Conservation (phyloP, 2,888 invertebrate species). For the Cepaea hortensis region DNA sequence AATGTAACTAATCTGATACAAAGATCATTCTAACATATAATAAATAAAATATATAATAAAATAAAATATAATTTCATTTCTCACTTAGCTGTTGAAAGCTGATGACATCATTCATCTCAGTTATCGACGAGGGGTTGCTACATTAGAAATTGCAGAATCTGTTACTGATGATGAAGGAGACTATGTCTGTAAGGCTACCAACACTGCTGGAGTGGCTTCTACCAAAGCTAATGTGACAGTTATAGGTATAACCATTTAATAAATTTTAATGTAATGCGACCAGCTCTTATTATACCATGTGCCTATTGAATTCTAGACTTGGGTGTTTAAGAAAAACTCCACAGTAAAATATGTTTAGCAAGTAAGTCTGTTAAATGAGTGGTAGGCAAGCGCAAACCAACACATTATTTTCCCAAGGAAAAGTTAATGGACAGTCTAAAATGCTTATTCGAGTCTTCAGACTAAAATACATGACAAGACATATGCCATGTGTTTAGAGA, state of each 20-base stretch:
- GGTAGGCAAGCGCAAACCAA: too few relatives aligned
- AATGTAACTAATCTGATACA: too few relatives aligned
- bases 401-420: too few relatives aligned
- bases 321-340: neutral
- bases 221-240: slow-evolving; percentile 62
- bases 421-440: too few relatives aligned
- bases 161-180: slow-evolving; percentile 62
- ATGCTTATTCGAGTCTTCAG: too few relatives aligned
- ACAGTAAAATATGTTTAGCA: too few relatives aligned
- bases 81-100: slow-evolving; percentile 59
- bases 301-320: neutral
- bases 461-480: too few relatives aligned
- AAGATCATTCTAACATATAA: neutral
- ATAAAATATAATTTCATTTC: neutral
- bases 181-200: slow-evolving; percentile 68
- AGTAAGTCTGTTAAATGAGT: too few relatives aligned
- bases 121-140: slow-evolving; percentile 61
- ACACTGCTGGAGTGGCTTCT: slow-evolving; percentile 64
- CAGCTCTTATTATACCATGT: neutral
- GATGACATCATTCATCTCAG: slow-evolving; percentile 59
- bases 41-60: neutral
- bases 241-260: slow-evolving; percentile 56
- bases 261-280: neutral
- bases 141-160: slow-evolving; percentile 61
- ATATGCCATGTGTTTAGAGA: too few relatives aligned